Base-by-base conservation (phyloP, 2,113 vertebrate genomes). In the Sarotherodon lohbergeri region DNA sequence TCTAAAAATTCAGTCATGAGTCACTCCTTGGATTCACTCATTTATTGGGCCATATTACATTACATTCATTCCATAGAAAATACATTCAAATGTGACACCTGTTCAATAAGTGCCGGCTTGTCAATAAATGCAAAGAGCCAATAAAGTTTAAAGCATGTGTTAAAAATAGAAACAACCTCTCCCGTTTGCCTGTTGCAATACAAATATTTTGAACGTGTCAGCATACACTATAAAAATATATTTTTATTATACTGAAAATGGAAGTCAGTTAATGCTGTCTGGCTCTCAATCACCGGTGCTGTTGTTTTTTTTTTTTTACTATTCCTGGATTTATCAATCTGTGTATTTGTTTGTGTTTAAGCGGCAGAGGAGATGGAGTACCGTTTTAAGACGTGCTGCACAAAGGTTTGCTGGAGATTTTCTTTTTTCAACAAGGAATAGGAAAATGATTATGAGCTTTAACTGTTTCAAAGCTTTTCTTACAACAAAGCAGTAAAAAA, bases 61-160 rank as follows among this genome's bases (percentile, higher is more conserved):
- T 93, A 96, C 95, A 96, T 96, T 96, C 94, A 92, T 93, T 95
- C 94, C 89, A 94, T 96, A 96, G 84, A 96, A 96, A 96, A 96
- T 95, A 96, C 96, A 97, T 97, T 97, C 96, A 94, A 85, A 91
- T 81, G 84, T 91, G 89, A 95, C 91, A 94, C 88, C 85, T 86
- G 79, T 88, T 86, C 81, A 87, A 46, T 91, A 85, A 86, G 92
- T 90, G 83, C 86, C 91, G 52, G 88, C 87, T 92, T 68, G 83
- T 89, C 90, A 89, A 88, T 88, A 61, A 92, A 88, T 90, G 83
- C 84, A 43, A 39, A 79, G 68, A 91, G 87, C 88, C 91, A 94
- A 90, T 92, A 91, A 93, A 91, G 86, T 91, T 92, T 94, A 95
- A 95, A 94, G 93, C 93, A 90, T 83, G 76, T 93, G 88, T 94